phyloP scores from a whole-genome alignment of 2,113 vertebrate genomes.

The Prietella phreatophila region DNA sequence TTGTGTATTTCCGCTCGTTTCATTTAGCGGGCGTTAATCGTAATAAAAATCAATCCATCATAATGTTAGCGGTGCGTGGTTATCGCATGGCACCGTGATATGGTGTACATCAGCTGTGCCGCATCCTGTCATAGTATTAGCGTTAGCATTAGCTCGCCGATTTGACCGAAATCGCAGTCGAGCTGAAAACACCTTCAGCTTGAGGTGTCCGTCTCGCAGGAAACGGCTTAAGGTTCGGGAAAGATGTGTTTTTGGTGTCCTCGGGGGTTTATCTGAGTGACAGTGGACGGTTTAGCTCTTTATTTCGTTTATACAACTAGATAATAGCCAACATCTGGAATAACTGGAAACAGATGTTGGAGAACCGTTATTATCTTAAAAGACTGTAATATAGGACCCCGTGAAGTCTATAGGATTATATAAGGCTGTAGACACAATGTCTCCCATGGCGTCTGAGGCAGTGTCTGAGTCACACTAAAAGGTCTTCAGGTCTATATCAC shows the following conservation, averaged over 20 bases:
- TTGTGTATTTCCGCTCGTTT: too few relatives aligned
- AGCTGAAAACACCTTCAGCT: slow-evolving; percentile 12
- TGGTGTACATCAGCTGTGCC: background rate
- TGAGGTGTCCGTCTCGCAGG: background rate
- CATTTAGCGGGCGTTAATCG: background rate
- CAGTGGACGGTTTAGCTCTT: background rate
- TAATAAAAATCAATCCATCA: too few relatives aligned
- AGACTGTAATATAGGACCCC: background rate
- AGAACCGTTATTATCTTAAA: slow-evolving; percentile 10
- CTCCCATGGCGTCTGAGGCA: background rate
- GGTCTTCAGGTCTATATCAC: background rate
- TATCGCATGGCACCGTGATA: background rate
- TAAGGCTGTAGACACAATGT: background rate
- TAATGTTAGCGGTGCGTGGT: background rate
- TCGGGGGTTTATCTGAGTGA: too few relatives aligned
- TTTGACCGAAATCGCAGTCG: background rate
- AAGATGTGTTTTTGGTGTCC: background rate
- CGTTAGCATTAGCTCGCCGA: slow-evolving; percentile 18
- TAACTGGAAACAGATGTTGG: slow-evolving; percentile 15
- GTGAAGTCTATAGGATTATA: background rate
- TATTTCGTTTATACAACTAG: background rate
- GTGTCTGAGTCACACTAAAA: background rate
- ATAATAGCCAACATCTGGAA: background rate
- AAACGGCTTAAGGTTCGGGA: slow-evolving; percentile 11
- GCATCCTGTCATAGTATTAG: background rate